Base-by-base conservation (phyloP, 1,140 invertebrate species). In the Dendroctonus valens region DNA sequence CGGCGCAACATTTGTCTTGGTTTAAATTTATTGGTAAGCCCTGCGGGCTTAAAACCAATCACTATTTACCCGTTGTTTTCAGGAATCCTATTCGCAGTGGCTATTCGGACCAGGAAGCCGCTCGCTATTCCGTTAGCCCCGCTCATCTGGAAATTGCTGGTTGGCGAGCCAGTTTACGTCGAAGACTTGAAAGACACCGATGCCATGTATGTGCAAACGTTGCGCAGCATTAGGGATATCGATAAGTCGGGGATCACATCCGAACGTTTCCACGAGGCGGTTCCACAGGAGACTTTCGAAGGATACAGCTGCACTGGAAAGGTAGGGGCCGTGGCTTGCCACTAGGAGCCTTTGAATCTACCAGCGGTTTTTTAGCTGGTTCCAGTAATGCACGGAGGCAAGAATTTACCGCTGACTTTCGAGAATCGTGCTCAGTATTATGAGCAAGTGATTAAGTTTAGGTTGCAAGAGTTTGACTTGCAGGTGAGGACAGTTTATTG, bases 151-250 rank as follows among this genome's bases (percentile, higher is more conserved):
- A 88, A 88, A 74, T 76, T 86, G 26, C 73, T 89, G 9, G 84
- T 85, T 41, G 84, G 84, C 26, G 85, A 87, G 73, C 78, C 82
- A 0, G 80, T 86, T 0, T 80, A 79, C 37, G 79, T 83, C n/a
- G 82, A 85, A 58, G 87, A 89, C 72, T 74, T 89, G 41, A 86
- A 88, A 77, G 87, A 89, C 73, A 84, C 85, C 37, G 87, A 89
- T 72, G 79, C 80, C 48, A 78, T 86, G 62, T 87, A 87, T 75
- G 81, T 85, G 7, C 85, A 87, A 73, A 86, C 82, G 74, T 74
- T 88, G 63, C 74, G 79, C 54, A 83, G 83, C 58, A 85, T 88
- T 41, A 71, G 81, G 58, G 83, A 86, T 71, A 86, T 87, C 57
- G 82, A 87, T 71, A 75, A 80, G 41, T 79, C 80, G 6, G 85